Evolutionary conservation across 2,797 vertebrate genomes (phyloP).

Genomic region (Atherinosoma microstoma): DNA sequence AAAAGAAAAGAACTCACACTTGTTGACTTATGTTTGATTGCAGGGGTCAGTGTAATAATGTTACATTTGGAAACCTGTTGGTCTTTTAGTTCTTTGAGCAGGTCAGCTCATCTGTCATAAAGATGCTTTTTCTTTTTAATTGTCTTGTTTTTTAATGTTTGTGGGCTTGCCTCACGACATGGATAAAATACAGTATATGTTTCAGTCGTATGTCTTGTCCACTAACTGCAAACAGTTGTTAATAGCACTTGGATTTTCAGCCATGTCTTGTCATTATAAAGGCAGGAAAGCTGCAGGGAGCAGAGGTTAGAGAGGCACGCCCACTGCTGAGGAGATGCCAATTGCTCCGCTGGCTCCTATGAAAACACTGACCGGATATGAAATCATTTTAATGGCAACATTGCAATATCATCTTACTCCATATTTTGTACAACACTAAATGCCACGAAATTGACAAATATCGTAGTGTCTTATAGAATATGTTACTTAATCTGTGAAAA

Average conservation of each 20-base stretch:
- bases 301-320: not conserved
- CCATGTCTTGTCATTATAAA: not conserved
- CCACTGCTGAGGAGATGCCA: not conserved
- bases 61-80: not conserved
- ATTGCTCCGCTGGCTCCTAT: not conserved
- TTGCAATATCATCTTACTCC: not conserved
- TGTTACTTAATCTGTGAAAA: not conserved
- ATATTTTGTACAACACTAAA: not conserved
- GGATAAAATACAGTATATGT: not conserved
- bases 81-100: constrained; percentile 1
- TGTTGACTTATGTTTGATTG: too few relatives aligned
- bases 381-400: not conserved
- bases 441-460: not conserved
- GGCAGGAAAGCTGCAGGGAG: not conserved
- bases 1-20: too few relatives aligned
- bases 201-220: not conserved
- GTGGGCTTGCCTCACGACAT: not conserved
- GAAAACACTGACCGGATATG: not conserved
- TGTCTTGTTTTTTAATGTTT: not conserved
- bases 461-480: not conserved
- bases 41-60: not conserved
- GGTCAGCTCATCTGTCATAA: not conserved
- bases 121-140: not conserved
- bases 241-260: not conserved
- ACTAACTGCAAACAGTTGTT: not conserved